Conservation (phyloP, 2,113 vertebrate species). For the Bujurquina vittata region DNA sequence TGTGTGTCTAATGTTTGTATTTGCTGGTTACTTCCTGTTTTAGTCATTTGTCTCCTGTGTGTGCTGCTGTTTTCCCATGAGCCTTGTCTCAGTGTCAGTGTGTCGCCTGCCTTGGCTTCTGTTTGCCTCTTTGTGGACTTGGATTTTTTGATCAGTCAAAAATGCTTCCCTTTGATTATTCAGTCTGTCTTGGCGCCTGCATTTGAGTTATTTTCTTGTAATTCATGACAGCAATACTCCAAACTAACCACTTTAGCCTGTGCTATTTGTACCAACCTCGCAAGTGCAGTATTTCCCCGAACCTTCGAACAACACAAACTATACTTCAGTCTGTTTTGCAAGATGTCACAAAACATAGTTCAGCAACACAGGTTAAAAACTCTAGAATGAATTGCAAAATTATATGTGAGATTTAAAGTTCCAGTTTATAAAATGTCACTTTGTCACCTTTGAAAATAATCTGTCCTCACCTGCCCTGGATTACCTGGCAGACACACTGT, state of each 20-base stretch:
- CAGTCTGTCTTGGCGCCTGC: not conserved
- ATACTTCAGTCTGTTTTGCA: no score
- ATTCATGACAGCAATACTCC: not conserved
- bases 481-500: not conserved
- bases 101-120: not conserved
- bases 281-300: not conserved
- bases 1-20: not conserved
- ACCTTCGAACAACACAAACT: fast-evolving
- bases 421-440: no score
- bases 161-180: not conserved
- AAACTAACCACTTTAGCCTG: not conserved
- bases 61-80: not conserved
- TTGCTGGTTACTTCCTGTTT: not conserved
- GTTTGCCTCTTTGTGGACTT: not conserved
- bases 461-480: no score
- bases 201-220: not conserved
- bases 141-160: not conserved
- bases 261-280: not conserved
- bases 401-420: no score
- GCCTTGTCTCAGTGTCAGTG: not conserved
- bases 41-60: not conserved
- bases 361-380: no score
- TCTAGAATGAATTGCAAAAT: no score
- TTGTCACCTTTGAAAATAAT: no score
- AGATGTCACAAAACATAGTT: no score